Evolutionary conservation across 1,140 invertebrate genomes (phyloP), one percentile per base, ranked within the genome.

Genomic region (Matsumurasca onukii): DNA sequence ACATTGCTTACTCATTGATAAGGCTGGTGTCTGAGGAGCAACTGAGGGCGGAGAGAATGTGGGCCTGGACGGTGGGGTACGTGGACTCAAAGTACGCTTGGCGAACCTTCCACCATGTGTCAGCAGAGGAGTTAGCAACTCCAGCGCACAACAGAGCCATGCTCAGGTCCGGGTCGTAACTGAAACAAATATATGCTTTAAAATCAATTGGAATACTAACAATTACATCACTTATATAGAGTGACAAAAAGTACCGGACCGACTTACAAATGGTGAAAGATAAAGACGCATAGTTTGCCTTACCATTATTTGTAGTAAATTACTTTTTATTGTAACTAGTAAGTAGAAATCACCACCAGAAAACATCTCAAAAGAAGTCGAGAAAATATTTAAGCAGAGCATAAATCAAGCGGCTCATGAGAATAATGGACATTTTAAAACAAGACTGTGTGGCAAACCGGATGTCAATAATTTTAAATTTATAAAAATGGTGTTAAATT

Each of bases 81-180:
- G 27, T 31, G 24, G 39, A 49, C 25, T 66, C 17, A 24, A 30
- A 12, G 31, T 57, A 66, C 34, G 59, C 25, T 0, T 5, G 24
- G 9, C 55, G 31, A 1, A 70, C 30, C 22, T 3, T 61, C 1
- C 9, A 17, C 69, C 69, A 70, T n/a, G 27, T 24, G 3, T 31
- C 31, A 17, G 31, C 2, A 25, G 55, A 34, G 15, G 49, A 31
- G 24, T 66, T 34, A 17, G n/a, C 5, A 0, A 70, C 24, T 17
- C 59, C 69, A 20, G 63, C 22, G 45, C 70, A 71, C 22, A 71
- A 34, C 1, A 66, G 64, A 25, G 70, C 59, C n/a, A 62, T 39
- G 15, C 39, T 67, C 3, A 71, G 66, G 29, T 71, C 70, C 1
- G 34, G 25, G 5, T 66, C 67, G 22, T 63, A 59, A 34, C 70